Evolutionary conservation across 2,113 vertebrate genomes (phyloP), one percentile per base, ranked within the genome.

Genomic region (Bambusicola thoracicus): DNA sequence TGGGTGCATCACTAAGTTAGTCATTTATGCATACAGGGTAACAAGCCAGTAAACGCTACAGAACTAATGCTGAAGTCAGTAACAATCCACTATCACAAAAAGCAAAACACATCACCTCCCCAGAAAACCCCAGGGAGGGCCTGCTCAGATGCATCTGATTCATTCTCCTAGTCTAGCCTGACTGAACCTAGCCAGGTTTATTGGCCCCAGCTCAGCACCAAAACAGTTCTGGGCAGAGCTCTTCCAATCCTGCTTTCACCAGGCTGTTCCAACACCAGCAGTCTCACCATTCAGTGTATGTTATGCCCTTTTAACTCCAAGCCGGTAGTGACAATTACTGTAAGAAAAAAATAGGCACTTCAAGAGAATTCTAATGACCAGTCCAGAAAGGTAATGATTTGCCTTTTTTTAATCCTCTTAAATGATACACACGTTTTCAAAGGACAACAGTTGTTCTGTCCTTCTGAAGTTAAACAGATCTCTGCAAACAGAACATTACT

Each of bases 161-260:
- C 22, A 67, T 61, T 49, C 79, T 72, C 24, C 62, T 67, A n/a
- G 46, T 40, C 66, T 51, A 78, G 66, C 17, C 70, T 67, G 30
- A 21, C 38, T 8, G 3, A 81, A 41, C 6, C 8, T 8, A 73
- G 24, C 10, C 65, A 67, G 30, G 6, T n/a, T 44, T 15, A 11
- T 44, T n/a, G 32, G 41, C 40, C 13, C 14, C 70, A 43, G 66
- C 62, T 59, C 56, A 85, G 41, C 62, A 81, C 14, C 41, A n/a
- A 27, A 78, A 4, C 36, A 81, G 36, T 7, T 2, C 27, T 10
- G n/a, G 62, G 46, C 7, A 56, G n/a, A 51, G 19, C 10, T 46
- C 10, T 34, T 19, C 29, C 14, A 58, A 53, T 17, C 46, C 16
- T 0, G 0, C 32, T 11, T 5, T 30, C 18, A 5, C 2, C 8